phyloP scores from a whole-genome alignment of 2,113 vertebrate genomes.

The Mesoclemmys tuberculata region DNA sequence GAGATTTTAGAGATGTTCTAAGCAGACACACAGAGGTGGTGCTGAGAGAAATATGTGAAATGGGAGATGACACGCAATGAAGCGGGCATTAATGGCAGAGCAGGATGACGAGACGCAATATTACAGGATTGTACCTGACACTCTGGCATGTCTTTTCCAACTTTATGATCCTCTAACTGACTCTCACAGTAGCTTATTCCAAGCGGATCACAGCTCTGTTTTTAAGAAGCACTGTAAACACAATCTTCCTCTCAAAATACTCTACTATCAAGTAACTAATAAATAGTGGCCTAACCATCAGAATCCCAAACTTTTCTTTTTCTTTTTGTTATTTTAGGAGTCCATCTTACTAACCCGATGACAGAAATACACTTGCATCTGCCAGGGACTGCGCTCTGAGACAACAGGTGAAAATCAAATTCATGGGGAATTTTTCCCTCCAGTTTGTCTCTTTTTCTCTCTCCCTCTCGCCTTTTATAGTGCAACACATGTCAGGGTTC shows the following conservation, averaged over 20 bases:
- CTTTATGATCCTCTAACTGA: not conserved
- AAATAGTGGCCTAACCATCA: rapidly evolving
- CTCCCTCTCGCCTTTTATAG: constrained; percentile 9
- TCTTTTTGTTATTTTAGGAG: not conserved
- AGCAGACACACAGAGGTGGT: not conserved
- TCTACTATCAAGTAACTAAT: rapidly evolving
- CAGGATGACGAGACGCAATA: not conserved
- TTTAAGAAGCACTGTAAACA: rapidly evolving
- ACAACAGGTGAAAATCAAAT: constrained; percentile 66
- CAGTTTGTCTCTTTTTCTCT: constrained; percentile 28
- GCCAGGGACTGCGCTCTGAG: constrained; percentile 13
- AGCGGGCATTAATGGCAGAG: not conserved
- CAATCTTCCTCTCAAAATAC: not conserved
- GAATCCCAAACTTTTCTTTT: not conserved
- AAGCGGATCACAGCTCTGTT: not conserved
- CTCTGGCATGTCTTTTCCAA: not conserved
- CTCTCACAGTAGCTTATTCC: rapidly evolving
- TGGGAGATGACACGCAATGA: not conserved
- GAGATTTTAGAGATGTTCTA: not conserved
- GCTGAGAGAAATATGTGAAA: not conserved
- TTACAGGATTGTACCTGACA: not conserved
- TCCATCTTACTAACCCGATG: rapidly evolving
- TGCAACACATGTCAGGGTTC: constrained; percentile 53
- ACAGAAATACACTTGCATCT: not conserved
- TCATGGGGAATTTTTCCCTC: constrained; percentile 10